phyloP scores from a whole-genome alignment of 2,888 invertebrate species.

The Sesamia inferens region DNA sequence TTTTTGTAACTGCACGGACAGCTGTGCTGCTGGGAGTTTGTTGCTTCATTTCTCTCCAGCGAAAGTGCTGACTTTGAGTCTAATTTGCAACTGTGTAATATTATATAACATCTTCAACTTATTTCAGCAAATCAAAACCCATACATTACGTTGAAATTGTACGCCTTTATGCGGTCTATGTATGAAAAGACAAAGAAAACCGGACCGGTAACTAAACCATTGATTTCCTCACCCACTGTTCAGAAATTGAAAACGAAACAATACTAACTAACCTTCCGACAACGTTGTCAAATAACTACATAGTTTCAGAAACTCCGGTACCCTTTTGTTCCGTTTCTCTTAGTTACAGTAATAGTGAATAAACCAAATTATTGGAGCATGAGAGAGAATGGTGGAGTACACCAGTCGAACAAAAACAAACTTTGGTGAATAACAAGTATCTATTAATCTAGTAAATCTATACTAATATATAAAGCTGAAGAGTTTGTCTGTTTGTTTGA shows the following conservation, averaged over 20 bases:
- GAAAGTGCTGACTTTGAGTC: too few relatives aligned
- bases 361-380: neutral
- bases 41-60: too few relatives aligned
- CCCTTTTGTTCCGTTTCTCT: neutral
- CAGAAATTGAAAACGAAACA: conserved; percentile 12
- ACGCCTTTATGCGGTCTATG: too few relatives aligned
- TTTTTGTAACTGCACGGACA: too few relatives aligned
- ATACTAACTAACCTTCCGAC: neutral
- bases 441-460: too few relatives aligned
- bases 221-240: neutral
- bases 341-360: neutral
- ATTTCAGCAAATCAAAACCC: neutral
- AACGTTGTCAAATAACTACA: neutral
- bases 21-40: too few relatives aligned
- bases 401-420: neutral
- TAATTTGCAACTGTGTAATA: neutral
- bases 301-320: too few relatives aligned
- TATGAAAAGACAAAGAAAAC: too few relatives aligned
- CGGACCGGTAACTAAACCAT: neutral
- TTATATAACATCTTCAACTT: too few relatives aligned
- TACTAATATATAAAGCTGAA: neutral
- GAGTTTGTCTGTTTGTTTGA: too few relatives aligned
- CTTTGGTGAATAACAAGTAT: neutral
- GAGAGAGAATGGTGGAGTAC: neutral
- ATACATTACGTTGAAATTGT: too few relatives aligned